Conservation (phyloP, 1,140 invertebrate species). For the Aleiodes sp. region DNA sequence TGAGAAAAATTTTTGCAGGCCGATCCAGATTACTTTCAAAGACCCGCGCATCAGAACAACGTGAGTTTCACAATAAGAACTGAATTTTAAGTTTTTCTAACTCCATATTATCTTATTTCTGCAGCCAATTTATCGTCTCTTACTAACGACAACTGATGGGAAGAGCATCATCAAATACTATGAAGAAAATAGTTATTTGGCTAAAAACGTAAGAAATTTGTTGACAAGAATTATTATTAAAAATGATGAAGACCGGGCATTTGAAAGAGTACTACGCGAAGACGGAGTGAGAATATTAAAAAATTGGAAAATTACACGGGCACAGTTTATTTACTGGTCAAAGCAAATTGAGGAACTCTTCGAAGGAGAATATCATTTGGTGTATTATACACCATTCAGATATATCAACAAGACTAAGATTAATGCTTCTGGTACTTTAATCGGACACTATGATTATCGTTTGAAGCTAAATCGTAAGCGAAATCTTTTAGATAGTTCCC, state of each 20-base stretch:
- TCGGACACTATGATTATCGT: neutral
- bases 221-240: neutral
- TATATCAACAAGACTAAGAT: constrained; percentile 1
- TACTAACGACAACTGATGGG: too few relatives aligned
- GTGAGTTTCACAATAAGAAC: too few relatives aligned
- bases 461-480: neutral
- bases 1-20: too few relatives aligned
- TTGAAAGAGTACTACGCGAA: neutral
- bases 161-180: too few relatives aligned
- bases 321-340: constrained; percentile 1
- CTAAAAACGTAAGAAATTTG: neutral
- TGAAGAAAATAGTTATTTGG: too few relatives aligned
- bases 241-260: neutral
- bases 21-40: too few relatives aligned
- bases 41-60: too few relatives aligned
- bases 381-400: constrained; percentile 14
- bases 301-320: neutral
- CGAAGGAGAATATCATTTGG: neutral
- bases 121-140: too few relatives aligned
- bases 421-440: neutral
- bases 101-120: too few relatives aligned
- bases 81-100: too few relatives aligned
- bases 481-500: too few relatives aligned
- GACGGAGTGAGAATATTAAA: neutral
- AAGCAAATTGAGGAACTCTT: constrained; percentile 16